phyloP scores from a whole-genome alignment of 2,113 vertebrate species.

The Neogobius melanostomus region DNA sequence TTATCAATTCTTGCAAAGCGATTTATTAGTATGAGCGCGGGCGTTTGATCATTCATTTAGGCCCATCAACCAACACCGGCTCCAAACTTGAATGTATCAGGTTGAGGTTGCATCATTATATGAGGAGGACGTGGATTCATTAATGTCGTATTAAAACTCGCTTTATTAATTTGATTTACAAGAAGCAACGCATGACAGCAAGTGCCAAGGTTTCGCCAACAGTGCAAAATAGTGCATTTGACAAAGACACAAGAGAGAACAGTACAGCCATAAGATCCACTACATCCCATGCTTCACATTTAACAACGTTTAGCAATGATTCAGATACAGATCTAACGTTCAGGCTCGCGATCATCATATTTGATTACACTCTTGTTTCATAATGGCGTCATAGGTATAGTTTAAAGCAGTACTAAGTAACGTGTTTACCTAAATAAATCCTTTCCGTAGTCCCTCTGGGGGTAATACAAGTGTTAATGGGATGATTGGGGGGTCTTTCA shows the following conservation, averaged over 20 bases:
- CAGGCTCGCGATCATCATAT: too few species aligned
- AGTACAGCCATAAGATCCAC: background rate
- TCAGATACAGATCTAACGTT: too few species aligned
- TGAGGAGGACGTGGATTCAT: background rate
- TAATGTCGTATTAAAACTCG: conserved; percentile 11
- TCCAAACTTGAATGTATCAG: too few species aligned
- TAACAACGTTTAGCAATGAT: background rate
- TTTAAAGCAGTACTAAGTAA: too few species aligned
- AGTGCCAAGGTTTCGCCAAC: conserved; percentile 25
- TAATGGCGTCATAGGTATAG: too few species aligned
- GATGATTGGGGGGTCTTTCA: too few species aligned
- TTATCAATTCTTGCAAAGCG: background rate
- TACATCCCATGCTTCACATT: background rate
- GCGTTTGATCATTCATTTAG: background rate
- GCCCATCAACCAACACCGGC: too few species aligned
- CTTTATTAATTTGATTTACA: conserved; percentile 47
- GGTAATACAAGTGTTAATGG: too few species aligned
- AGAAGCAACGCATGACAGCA: conserved; percentile 15
- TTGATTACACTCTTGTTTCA: too few species aligned
- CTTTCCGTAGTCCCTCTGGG: too few species aligned
- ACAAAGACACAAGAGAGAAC: conserved; percentile 25
- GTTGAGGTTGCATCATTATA: background rate
- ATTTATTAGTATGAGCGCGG: background rate
- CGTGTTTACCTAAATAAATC: too few species aligned
- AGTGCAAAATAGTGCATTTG: conserved; percentile 68